Conservation (phyloP, 2,797 vertebrate species). For the Pachyuromys duprasi region DNA sequence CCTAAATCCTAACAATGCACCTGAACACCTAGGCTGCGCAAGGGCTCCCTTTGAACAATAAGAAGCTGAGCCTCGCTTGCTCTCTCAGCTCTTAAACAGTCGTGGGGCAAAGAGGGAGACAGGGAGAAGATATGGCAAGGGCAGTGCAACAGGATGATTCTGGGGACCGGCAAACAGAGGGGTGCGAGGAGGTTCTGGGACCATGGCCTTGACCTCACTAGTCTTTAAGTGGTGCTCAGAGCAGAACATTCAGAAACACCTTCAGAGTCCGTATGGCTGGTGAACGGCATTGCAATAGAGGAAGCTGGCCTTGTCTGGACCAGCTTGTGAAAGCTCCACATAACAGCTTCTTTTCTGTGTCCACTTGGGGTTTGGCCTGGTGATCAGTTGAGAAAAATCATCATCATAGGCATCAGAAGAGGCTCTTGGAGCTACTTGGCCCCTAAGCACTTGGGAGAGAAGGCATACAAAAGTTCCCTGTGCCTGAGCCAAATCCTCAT, state of each 20-base stretch:
- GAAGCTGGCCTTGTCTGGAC: not conserved
- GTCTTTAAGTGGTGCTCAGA: conserved; percentile 82
- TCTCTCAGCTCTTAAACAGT: conserved; percentile 62
- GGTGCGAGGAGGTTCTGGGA: conserved; percentile 77
- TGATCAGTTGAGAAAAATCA: not conserved
- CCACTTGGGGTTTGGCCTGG: not conserved
- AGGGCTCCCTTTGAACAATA: not conserved
- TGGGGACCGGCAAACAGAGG: conserved; percentile 38
- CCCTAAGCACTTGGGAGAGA: not conserved
- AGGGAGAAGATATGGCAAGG: conserved; percentile 71
- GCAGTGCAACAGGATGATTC: conserved; percentile 71
- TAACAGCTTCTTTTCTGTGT: not conserved
- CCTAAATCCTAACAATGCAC: not conserved
- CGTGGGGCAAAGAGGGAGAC: conserved; percentile 43
- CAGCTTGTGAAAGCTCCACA: not conserved
- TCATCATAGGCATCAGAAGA: fast-evolving
- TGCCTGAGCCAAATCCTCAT: fast-evolving
- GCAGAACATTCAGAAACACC: conserved; percentile 61
- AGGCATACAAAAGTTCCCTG: not conserved
- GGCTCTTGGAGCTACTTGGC: not conserved
- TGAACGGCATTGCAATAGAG: fast-evolving
- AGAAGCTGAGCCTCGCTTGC: not conserved
- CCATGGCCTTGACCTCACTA: conserved; percentile 79
- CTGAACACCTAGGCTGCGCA: conserved; percentile 38
- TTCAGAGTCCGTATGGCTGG: conserved; percentile 68